Base-by-base conservation (phyloP, 2,797 vertebrate species). In the Anguilla pacifica region DNA sequence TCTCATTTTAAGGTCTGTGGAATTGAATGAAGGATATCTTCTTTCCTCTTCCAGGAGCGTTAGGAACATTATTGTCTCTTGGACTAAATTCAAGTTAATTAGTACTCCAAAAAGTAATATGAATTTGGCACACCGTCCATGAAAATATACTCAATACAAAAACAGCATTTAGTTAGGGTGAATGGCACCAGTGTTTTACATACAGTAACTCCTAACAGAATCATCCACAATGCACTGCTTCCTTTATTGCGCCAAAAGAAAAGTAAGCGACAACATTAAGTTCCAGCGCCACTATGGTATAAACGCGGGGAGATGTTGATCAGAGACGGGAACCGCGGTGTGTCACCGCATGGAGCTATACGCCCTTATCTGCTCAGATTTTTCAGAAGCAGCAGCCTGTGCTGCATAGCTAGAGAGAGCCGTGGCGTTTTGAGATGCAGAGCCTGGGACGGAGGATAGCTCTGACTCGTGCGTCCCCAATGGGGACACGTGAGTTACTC, bases 101-200 rank as follows among this genome's bases (percentile, higher is more conserved):
- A 84, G 79, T 28, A 87, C 83, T 87, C 61, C 81, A 87, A 83
- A 83, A 72, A 46, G 83, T 70, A 11, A 77, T 84, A 87, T 72
- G 31, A 70, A 84, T 70, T 64, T 46, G 57, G 35, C 77, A 28
- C 77, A 64, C 81, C 67, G 64, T 87, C 22, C 79, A 87, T 57
- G 49, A 72, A 39, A 77, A 13, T 35, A 39, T 77, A n/a, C 6
- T 77, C 17, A 6, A 17, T 17, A 39, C 39, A 87, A 39, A 87
- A 87, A 72, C 61, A 84, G 61, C 46, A 70, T 61, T 43, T 87
- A 35, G 72, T 84, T 84, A 87, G 64, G 39, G 22, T 39, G 87
- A 87, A 55, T 59, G 17, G 61, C 86, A 84, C 39, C 25, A 25
- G 61, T 74, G 53, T 74, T 74, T 57, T 72, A 55, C 43, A 31